A percentile compares a stretch with the other conserved stretches of the same genome.
Conservation (phyloP, 2,113 vertebrate genomes). For the Coryphaenoides rupestris region DNA sequence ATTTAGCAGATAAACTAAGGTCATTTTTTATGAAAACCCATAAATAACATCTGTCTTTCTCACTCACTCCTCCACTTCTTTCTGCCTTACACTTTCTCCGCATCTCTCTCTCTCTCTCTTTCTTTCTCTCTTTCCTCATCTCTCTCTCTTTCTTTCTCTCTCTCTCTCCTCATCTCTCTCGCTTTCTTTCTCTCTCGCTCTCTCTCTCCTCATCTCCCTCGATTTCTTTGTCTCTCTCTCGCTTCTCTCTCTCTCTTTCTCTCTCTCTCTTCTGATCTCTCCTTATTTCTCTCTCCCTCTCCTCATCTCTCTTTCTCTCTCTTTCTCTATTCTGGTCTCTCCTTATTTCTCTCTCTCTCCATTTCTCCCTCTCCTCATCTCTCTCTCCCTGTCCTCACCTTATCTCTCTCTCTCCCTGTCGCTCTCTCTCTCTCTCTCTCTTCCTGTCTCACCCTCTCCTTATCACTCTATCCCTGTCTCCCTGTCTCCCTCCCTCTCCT, state of each 20-base stretch:
- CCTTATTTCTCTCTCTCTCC: slow-evolving; percentile 1
- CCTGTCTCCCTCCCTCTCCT: neutral
- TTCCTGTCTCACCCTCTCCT: neutral
- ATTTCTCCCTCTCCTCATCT: slow-evolving; percentile 4
- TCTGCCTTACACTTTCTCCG: neutral
- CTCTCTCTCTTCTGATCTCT: slow-evolving; percentile 5
- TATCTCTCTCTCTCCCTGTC: neutral
- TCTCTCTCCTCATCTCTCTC: neutral
- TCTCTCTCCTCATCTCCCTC: slow-evolving; percentile 1
- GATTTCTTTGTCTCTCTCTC: neutral
- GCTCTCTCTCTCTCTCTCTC: neutral
- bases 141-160: slow-evolving; percentile 5
- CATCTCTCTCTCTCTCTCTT: neutral
- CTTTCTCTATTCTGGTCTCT: slow-evolving; percentile 8
- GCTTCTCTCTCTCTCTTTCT: neutral
- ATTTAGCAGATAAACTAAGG: too few relatives aligned
- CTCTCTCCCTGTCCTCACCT: neutral
- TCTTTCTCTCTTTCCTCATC: slow-evolving; percentile 4
- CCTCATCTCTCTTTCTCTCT: neutral
- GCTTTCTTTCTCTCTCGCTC: neutral
- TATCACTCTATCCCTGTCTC: slow-evolving; percentile 4
- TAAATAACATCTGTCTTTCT: neutral
- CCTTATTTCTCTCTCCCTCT: slow-evolving; percentile 1
- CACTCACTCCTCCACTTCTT: too few relatives aligned
- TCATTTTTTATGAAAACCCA: neutral